Evolutionary conservation across 2,888 invertebrate species (phyloP).

Genomic region (Globia sparganii): DNA sequence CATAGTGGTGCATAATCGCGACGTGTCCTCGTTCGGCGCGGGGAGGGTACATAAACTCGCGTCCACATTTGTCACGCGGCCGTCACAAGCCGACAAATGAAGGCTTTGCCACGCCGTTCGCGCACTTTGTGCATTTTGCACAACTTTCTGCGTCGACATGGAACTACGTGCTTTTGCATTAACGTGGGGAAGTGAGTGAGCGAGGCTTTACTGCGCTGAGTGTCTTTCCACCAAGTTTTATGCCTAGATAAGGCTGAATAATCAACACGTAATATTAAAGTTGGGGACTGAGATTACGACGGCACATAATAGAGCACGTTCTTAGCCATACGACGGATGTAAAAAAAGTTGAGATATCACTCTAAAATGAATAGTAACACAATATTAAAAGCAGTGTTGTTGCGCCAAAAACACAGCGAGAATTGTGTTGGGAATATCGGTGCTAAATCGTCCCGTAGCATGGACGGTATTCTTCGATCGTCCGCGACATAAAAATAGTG

Average conservation of each 20-base stretch:
- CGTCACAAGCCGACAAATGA: slow-evolving; percentile 90
- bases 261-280: slow-evolving; percentile 83
- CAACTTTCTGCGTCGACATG: slow-evolving; percentile 88
- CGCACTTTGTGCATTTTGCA: slow-evolving; percentile 89
- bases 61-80: slow-evolving; percentile 90
- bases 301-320: slow-evolving; percentile 58
- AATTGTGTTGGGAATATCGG: slow-evolving; percentile 49
- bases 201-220: slow-evolving; percentile 83
- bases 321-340: slow-evolving; percentile 18
- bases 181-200: slow-evolving; percentile 86
- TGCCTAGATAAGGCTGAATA: slow-evolving; percentile 85
- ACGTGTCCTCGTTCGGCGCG: slow-evolving; percentile 75
- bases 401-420: slow-evolving; percentile 33
- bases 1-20: slow-evolving; percentile 84
- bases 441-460: slow-evolving; percentile 55
- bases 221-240: slow-evolving; percentile 87
- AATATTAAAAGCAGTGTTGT: slow-evolving; percentile 23
- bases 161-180: slow-evolving; percentile 89
- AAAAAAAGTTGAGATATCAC: slow-evolving; percentile 28
- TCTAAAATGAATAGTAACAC: slow-evolving; percentile 19
- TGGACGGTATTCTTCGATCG: slow-evolving; percentile 77
- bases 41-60: slow-evolving; percentile 82
- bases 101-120: slow-evolving; percentile 88
- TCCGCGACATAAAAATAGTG: slow-evolving; percentile 84
- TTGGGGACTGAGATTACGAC: slow-evolving; percentile 63